Evolutionary conservation across 2,797 vertebrate genomes (phyloP), one percentile per base, ranked within the genome.

Genomic region (Poecile montanus): DNA sequence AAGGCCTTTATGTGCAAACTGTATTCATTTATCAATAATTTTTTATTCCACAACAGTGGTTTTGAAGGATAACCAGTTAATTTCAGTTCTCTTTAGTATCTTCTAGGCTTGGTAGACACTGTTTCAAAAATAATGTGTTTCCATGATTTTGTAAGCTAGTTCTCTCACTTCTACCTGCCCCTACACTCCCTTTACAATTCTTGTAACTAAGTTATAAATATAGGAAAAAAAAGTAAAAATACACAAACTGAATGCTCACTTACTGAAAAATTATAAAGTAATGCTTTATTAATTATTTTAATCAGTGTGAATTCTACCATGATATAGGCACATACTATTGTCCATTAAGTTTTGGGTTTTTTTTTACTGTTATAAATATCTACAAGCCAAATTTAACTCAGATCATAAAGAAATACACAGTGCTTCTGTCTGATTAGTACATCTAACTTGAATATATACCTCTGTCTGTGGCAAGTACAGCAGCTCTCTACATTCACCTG

Each of bases 31-130:
- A 36, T 63, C 67, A 88, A 93, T 93, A 58, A 44, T 54, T 68
- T 89, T 95, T 93, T 91, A 95, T 93, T 94, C 57, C 57, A 66
- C 34, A 50, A 72, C n/a, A 85, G 66, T 44, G 45, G 45, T 93
- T 95, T 93, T 88, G 70, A 95, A 94, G 23, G 27, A 84, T 88
- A 95, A 91, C 13, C 30, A 73, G 62, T 47, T 85, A 68, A 71
- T 36, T 63, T 91, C 15, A 57, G 30, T 83, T 17, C 8, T 85
- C 42, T 89, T 94, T 83, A 65, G 25, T 74, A 62, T 77, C 34
- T 94, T 80, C 53, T 48, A 80, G 32, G 57, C 16, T 73, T 54
- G 11, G 29, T 61, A 73, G 61, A 88, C 51, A 21, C 14, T 48
- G 13, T 58, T 60, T 78, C 53, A 42, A 74, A 80, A 94, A 60